A percentile compares a stretch with the other conserved stretches of the same genome.
These are phyloP conservation scores for Thereva nobilitata DNA, from an alignment of 2,888 invertebrate species.

Conservation along the genomic window DNA sequence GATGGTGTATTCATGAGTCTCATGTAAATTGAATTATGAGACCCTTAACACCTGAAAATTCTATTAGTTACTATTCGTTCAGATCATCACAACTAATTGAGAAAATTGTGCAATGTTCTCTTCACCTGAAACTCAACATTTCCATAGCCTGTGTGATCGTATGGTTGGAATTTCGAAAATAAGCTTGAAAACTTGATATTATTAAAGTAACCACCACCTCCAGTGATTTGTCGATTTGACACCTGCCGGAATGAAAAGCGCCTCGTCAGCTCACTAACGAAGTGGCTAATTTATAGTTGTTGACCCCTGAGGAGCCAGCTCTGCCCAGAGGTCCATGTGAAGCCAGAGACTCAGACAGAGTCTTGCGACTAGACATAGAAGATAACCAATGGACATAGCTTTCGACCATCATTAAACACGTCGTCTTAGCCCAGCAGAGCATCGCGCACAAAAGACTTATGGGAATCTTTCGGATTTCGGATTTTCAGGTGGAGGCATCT, in stretches of 20 bases:
- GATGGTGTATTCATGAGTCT: neutral
- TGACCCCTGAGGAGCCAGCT: conserved; percentile 14
- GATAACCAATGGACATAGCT: too few species aligned
- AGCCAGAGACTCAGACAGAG: too few species aligned
- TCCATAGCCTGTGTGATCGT: neutral
- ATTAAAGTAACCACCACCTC: too few species aligned
- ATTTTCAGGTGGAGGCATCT: too few species aligned
- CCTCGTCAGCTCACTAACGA: conserved; percentile 20
- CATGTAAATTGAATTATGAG: conserved; percentile 23
- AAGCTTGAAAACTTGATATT: too few species aligned
- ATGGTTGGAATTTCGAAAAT: conserved; percentile 4
- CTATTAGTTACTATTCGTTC: neutral
- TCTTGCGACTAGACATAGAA: too few species aligned
- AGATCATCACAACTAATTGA: conserved; percentile 9
- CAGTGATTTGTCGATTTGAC: conserved; percentile 28
- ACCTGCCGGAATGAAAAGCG: conserved; percentile 3
- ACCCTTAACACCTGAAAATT: neutral
- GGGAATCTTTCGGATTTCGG: conserved; percentile 4
- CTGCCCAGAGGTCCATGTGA: too few species aligned
- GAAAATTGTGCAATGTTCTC: conserved; percentile 17
- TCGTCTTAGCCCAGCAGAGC: too few species aligned
- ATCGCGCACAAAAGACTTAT: neutral
- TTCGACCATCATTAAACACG: too few species aligned
- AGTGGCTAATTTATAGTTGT: conserved; percentile 19
- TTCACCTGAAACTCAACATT: neutral